Percentiles rank a stretch among this genome's conserved stretches.
These are phyloP conservation scores for Phanerotoma sp. DNA, from an alignment of 2,888 invertebrate species.

Conservation along the genomic window DNA sequence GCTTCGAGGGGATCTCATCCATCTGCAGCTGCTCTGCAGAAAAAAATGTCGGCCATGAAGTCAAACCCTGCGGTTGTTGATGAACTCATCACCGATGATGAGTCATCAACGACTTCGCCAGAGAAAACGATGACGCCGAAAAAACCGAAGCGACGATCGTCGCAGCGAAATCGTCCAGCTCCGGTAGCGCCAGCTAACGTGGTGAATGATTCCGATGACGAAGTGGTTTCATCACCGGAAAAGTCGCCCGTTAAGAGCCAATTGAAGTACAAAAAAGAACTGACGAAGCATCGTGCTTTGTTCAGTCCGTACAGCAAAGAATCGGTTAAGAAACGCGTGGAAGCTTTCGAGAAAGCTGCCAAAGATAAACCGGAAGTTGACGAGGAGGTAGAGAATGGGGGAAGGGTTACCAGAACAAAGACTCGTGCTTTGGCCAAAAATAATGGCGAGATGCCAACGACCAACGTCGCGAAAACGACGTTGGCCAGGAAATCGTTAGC, in stretches of 20 bases:
- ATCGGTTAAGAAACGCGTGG: slow-evolving; percentile 64
- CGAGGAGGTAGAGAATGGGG: slow-evolving; percentile 40
- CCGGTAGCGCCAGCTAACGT: slow-evolving; percentile 6
- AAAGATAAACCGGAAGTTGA: slow-evolving; percentile 48
- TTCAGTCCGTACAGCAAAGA: slow-evolving; percentile 64
- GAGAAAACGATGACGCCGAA: slow-evolving; percentile 29
- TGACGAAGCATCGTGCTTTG: slow-evolving; percentile 48
- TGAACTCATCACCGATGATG: slow-evolving; percentile 51
- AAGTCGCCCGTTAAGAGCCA: slow-evolving; percentile 28
- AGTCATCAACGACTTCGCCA: slow-evolving; percentile 51
- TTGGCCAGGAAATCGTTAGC: slow-evolving; percentile 50
- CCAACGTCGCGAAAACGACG: slow-evolving; percentile 32
- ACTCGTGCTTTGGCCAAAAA: slow-evolving; percentile 61
- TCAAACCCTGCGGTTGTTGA: slow-evolving; percentile 29
- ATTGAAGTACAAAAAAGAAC: slow-evolving; percentile 33
- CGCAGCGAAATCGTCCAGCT: too few relatives aligned
- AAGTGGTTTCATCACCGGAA: slow-evolving; percentile 37
- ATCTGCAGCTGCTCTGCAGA: too few relatives aligned
- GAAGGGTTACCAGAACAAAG: slow-evolving; percentile 62
- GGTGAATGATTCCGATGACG: too few relatives aligned
- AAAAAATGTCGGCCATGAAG: slow-evolving; percentile 29
- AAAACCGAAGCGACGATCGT: too few relatives aligned
- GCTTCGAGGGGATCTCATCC: slow-evolving; percentile 41
- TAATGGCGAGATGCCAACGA: slow-evolving; percentile 8
- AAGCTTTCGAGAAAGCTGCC: slow-evolving; percentile 63